Base-by-base conservation (phyloP, 2,888 invertebrate genomes). In the Watsonalla binaria region DNA sequence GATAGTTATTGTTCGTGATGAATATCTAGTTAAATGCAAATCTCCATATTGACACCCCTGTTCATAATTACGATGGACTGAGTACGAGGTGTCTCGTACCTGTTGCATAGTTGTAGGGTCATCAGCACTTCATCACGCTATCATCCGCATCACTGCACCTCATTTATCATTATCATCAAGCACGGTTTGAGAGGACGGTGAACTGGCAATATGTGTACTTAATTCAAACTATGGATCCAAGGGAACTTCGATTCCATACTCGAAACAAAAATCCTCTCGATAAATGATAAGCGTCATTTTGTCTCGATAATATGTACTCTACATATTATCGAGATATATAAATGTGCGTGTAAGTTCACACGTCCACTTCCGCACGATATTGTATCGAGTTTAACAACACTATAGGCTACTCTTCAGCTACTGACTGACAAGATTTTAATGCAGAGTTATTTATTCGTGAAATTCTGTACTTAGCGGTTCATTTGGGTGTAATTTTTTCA, bases 91-190 rank as follows among this genome's bases (percentile, higher is more conserved):
- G 63, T 61, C 67, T 79, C 75, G 71, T 76, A 74, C 76, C 75
- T 80, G 82, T 84, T 82, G 74, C 76, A 73, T 86, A 86, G 80
- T 84, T 76, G 66, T 68, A 76, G 77, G 71, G 60, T 69, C 67
- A 69, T 65, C 63, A 65, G 58, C 58, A 64, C 65, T 56, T 78
- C 76, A 74, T 78, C 76, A 76, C 77, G 79, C 78, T 74, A 76
- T 85, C 85, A 83, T 88, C 89, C 89, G 88, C 90, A 89, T 90
- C 90, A 89, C 88, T 80, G 75, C 86, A 85, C 81, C 68, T 84
- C 86, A 87, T 83, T 74, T 78, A 82, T 84, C 74, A 70, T 77
- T 66, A 69, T 86, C 86, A 86, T 85, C 73, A 66, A 76, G 80
- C 89, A 89, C 85, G 78, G 89, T 89, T 78, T 90, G 90, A 85